Evolutionary conservation across 2,888 invertebrate species (phyloP), one percentile per base, ranked within the genome.

Genomic region (Metalampra italica): DNA sequence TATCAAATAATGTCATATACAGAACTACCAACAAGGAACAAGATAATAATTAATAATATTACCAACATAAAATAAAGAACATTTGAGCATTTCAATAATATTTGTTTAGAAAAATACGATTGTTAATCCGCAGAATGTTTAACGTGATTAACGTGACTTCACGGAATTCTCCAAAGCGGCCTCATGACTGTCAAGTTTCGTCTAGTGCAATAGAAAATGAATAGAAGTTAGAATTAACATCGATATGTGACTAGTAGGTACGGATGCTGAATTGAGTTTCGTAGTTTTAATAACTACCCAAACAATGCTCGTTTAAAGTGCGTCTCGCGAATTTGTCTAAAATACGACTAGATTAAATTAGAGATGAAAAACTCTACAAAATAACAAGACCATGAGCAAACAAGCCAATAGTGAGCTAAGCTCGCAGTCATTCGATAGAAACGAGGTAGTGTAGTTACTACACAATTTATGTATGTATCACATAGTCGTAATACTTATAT

Each of bases 391-490:
- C 66, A 78, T 83, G 83, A 84, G 78, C 85, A 84, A 82, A 75
- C 63, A 79, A 79, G 75, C 78, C 72, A 77, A 75, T 64, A 68
- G 54, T 69, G 88, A 89, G 87, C 86, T 85, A 80, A 59, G 88
- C 88, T 85, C 87, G 71, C 61, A 66, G 66, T 58, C 60, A 73
- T 68, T 60, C 62, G 72, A 67, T 72, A 75, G 70, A 79, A 75
- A 79, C 81, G 85, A 88, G 86, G 84, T 85, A 84, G 83, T 85
- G 84, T 84, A 86, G 84, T 84, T 82, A 71, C 87, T 86, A 88
- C 87, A 87, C 85, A 71, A 75, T 61, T 68, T 68, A 76, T 54
- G 57, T 59, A 57, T 70, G 72, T 84, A 85, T 84, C 84, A 86
- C 85, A 68, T 66, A 70, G 52, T 55, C 56, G 55, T 55, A 54